These are phyloP conservation scores for Lerema accius DNA, from an alignment of 1,140 invertebrate genomes.

Conservation along the genomic window DNA sequence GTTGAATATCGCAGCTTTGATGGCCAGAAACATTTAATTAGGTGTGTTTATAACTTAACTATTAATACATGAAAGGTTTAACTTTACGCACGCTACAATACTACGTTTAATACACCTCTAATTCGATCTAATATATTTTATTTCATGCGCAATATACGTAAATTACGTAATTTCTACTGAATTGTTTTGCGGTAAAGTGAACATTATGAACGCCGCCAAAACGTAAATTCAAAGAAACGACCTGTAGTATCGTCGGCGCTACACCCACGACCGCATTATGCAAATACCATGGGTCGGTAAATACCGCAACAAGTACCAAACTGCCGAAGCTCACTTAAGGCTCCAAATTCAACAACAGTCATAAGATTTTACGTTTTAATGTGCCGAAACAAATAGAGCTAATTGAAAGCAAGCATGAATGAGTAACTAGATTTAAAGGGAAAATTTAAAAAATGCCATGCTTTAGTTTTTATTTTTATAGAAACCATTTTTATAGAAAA, in stretches of 20 bases:
- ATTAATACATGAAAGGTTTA: too few relatives aligned
- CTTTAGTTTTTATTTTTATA: too few relatives aligned
- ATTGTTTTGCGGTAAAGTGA: conserved; percentile 35
- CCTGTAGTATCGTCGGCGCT: conserved; percentile 14
- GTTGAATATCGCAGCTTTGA: neutral
- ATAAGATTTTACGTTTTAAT: neutral
- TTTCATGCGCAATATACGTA: neutral
- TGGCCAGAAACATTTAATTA: neutral
- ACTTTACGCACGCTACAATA: too few relatives aligned
- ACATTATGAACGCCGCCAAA: conserved; percentile 28
- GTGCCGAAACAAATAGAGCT: too few relatives aligned
- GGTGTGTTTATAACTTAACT: too few relatives aligned
- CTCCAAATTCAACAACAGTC: conserved; percentile 14
- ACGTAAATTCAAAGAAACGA: conserved; percentile 37
- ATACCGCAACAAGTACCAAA: conserved; percentile 23
- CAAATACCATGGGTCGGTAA: conserved; percentile 18
- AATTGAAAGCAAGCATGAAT: too few relatives aligned
- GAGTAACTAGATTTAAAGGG: too few relatives aligned
- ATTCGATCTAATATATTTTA: neutral
- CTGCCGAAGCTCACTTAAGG: conserved; percentile 13
- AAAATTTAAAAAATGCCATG: too few relatives aligned
- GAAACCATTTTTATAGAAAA: too few relatives aligned
- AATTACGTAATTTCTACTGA: neutral
- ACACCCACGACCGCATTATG: conserved; percentile 25
- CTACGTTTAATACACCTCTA: too few relatives aligned